These are phyloP conservation scores for Drepana arcuata DNA, from an alignment of 1,140 invertebrate genomes.

Conservation along the genomic window DNA sequence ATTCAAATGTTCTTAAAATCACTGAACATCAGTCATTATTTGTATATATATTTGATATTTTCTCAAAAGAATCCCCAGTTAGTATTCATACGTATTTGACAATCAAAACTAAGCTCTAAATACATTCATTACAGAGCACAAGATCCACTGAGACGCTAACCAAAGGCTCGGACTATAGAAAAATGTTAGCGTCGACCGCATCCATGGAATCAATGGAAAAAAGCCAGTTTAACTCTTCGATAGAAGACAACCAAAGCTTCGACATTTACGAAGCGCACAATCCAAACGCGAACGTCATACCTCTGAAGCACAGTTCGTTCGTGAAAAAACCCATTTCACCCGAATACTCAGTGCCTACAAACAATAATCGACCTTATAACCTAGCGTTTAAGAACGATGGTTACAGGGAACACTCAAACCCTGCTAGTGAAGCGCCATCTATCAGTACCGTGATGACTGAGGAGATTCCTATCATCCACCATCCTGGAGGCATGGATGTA, in stretches of 20 bases:
- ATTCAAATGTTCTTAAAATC: too few relatives aligned
- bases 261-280: conserved; percentile 87
- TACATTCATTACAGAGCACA: conserved; percentile 79
- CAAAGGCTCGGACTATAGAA: conserved; percentile 83
- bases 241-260: conserved; percentile 85
- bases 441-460: conserved; percentile 78
- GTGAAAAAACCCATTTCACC: conserved; percentile 58
- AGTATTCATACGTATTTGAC: too few relatives aligned
- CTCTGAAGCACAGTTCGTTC: conserved; percentile 64
- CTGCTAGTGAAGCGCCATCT: conserved; percentile 75
- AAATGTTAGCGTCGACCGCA: conserved; percentile 83
- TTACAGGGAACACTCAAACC: conserved; percentile 84
- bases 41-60: too few relatives aligned
- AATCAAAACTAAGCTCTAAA: too few relatives aligned
- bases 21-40: too few relatives aligned
- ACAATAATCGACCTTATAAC: conserved; percentile 78
- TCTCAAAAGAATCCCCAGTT: too few relatives aligned
- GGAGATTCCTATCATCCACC: conserved; percentile 77
- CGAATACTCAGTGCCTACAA: conserved; percentile 65
- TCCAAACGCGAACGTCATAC: conserved; percentile 73
- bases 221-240: conserved; percentile 86
- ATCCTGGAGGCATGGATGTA: conserved; percentile 46
- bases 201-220: conserved; percentile 93
- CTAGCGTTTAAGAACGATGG: conserved; percentile 88
- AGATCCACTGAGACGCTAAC: conserved; percentile 82